Evolutionary conservation across 2,888 invertebrate species (phyloP), one percentile per base, ranked within the genome.

Genomic region (Byasa hedistus): DNA sequence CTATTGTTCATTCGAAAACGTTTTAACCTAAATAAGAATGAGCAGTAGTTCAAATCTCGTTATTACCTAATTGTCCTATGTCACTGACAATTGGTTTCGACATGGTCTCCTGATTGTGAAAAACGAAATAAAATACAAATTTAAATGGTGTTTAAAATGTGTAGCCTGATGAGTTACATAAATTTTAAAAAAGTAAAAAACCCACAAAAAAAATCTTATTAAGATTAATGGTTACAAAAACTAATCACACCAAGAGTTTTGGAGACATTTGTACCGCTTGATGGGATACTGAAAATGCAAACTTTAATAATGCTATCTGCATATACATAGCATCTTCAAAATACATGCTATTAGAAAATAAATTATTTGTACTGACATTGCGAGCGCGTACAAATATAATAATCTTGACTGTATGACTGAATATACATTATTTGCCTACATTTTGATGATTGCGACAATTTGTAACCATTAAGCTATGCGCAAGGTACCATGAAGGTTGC

Each of bases 401-500:
- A 73, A 82, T 84, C 72, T 79, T 79, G 74, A 77, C 75, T 58
- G 36, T 72, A 68, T 69, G 60, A 64, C 72, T 39, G 21, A 61
- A 58, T 75, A 79, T 76, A 77, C 83, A 85, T 87, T 85, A 83
- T 83, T 85, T 82, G 87, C 84, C 81, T 82, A 82, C 83, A 83
- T 86, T 84, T 84, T 78, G 82, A 77, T 87, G 85, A 89, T 91
- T 89, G 87, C 87, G 79, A 83, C 84, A 89, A 90, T 91, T 89
- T 89, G 80, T 84, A 85, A 84, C 86, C 78, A 77, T 79, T 78
- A 82, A 80, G 81, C 80, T 81, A 83, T 76, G 83, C 79, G 84
- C 87, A 89, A 84, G 81, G 83, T 71, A 85, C 83, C 91, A 90
- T 91, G 91, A 91, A 91, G 90, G 91, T 84, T 89, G 76, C 77